Percentiles rank a stretch among this genome's conserved stretches.
These are phyloP conservation scores for Drosophila meridionalis DNA, from an alignment of 2,888 invertebrate species.

Conservation along the genomic window DNA sequence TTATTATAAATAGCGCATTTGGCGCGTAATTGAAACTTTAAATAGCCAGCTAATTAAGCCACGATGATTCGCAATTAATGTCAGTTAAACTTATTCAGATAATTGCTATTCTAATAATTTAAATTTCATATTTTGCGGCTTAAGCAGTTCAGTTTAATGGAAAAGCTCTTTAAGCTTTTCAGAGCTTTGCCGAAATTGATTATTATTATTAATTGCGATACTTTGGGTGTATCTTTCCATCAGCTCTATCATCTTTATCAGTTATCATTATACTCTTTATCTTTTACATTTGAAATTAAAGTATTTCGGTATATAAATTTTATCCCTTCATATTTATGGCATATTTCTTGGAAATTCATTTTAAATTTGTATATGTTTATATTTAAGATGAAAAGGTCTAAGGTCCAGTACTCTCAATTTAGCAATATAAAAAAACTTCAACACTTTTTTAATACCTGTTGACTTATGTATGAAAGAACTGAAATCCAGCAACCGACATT, in stretches of 20 bases:
- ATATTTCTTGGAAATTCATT: no score
- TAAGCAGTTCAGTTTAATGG: neutral
- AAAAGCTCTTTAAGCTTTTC: neutral
- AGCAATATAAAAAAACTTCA: no score
- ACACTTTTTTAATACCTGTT: no score
- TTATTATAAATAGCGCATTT: constrained; percentile 19
- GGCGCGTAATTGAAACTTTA: constrained; percentile 44
- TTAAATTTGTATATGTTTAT: no score
- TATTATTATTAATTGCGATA: neutral
- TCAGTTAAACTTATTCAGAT: neutral
- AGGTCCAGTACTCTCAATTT: no score
- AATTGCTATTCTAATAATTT: constrained; percentile 3
- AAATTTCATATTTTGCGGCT: neutral
- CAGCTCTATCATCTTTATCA: neutral
- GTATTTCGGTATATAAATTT: no score
- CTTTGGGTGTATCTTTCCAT: neutral
- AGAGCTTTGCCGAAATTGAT: neutral
- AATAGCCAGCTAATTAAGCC: constrained; percentile 24
- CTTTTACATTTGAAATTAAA: no score
- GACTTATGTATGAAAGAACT: no score
- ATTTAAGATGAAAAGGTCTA: no score
- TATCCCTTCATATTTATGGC: no score
- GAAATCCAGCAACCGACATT: no score
- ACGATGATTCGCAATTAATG: constrained; percentile 21
- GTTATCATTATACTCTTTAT: neutral